Evolutionary conservation across 2,113 vertebrate genomes (phyloP).

Genomic region (pig (Sus scrofa)): T2T-Sscrofa CM000812.6:28630001-28630500

Average conservation of each 20-base stretch:
- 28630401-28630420: constrained; percentile 17
- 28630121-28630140: not conserved
- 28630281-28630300: not conserved
- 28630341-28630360: not conserved
- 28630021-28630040: too few relatives aligned
- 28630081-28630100: not conserved
- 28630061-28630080: constrained; percentile 30
- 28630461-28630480: constrained; percentile 35
- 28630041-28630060: too few relatives aligned
- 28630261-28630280: not conserved
- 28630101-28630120: not conserved
- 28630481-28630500: constrained; percentile 32
- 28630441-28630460: constrained; percentile 10
- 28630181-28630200: not conserved
- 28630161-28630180: not conserved
- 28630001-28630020: too few relatives aligned
- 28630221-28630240: not conserved
- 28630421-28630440: not conserved
- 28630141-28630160: not conserved
- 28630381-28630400: constrained; percentile 34
- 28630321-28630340: not conserved
- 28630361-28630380: not conserved
- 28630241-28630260: constrained; percentile 19
- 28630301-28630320: not conserved
- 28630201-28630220: not conserved